Conservation (phyloP, 2,113 vertebrate species). For the Vimba vimba region DNA sequence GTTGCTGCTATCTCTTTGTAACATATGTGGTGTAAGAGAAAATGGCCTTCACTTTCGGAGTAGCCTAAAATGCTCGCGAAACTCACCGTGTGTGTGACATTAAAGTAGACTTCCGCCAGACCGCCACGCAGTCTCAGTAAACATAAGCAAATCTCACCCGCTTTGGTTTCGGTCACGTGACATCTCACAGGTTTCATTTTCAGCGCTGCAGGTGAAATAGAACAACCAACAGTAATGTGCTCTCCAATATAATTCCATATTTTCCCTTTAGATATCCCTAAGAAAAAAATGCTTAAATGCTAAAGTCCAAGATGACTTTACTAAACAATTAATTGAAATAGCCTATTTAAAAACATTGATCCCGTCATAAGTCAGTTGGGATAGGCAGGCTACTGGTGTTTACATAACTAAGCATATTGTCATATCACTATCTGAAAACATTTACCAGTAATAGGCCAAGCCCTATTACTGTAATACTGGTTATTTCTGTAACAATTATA, state of each 20-base stretch:
- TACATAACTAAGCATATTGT: background rate
- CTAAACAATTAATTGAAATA: background rate
- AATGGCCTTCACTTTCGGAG: background rate
- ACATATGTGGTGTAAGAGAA: too few relatives aligned
- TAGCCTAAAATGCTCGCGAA: background rate
- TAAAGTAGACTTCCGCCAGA: background rate
- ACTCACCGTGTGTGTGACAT: background rate
- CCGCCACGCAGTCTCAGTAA: conserved; percentile 15
- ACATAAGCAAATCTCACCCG: conserved; percentile 39
- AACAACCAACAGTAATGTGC: background rate
- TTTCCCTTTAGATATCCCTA: background rate
- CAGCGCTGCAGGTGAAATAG: background rate
- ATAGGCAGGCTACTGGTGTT: too few relatives aligned
- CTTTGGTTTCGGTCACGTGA: conserved; percentile 51
- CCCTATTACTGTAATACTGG: background rate
- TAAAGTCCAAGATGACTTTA: background rate
- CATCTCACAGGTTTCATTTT: conserved; percentile 2
- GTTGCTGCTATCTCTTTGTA: background rate
- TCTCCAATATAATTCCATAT: background rate
- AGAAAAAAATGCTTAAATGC: background rate
- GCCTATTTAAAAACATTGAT: background rate
- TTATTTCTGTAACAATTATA: background rate
- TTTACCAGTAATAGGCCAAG: background rate
- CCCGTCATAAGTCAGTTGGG: background rate
- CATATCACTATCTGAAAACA: background rate